Evolutionary conservation across 2,113 vertebrate genomes (phyloP).

Genomic region (Maccullochella peelii): DNA sequence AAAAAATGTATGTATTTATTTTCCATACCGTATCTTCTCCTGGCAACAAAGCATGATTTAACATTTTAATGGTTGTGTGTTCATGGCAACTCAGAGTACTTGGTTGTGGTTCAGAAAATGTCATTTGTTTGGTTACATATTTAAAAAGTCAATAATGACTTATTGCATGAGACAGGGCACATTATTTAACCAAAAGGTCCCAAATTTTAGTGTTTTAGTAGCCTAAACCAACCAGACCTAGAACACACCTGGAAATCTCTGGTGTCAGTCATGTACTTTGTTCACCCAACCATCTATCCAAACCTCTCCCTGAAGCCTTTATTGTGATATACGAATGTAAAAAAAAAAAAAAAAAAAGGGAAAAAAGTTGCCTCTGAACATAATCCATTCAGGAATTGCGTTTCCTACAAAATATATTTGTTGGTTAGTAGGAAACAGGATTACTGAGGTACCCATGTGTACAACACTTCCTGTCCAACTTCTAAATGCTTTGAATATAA

Average conservation of each 20-base stretch:
- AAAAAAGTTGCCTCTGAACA: neutral
- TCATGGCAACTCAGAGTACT: neutral
- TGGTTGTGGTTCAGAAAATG: neutral
- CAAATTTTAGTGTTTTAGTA: too few species aligned
- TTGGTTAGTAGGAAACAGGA: neutral
- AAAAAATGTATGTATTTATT: too few species aligned
- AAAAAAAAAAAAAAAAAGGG: too few species aligned
- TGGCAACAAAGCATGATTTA: too few species aligned
- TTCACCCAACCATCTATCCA: neutral
- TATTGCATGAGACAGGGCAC: neutral
- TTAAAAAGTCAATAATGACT: neutral
- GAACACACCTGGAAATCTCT: neutral
- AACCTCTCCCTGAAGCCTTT: too few species aligned
- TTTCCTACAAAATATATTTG: neutral
- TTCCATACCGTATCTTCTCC: too few species aligned
- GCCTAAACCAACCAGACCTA: neutral
- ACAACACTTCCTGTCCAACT: neutral
- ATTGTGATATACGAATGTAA: neutral
- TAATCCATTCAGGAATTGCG: neutral
- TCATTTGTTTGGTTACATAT: neutral
- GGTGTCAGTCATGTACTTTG: neutral
- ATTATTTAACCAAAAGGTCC: neutral
- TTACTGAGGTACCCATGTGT: neutral
- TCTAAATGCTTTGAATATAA: neutral
- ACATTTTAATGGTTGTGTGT: neutral